Conservation (phyloP, 2,113 vertebrate species). For the Hystrix cristata region DNA sequence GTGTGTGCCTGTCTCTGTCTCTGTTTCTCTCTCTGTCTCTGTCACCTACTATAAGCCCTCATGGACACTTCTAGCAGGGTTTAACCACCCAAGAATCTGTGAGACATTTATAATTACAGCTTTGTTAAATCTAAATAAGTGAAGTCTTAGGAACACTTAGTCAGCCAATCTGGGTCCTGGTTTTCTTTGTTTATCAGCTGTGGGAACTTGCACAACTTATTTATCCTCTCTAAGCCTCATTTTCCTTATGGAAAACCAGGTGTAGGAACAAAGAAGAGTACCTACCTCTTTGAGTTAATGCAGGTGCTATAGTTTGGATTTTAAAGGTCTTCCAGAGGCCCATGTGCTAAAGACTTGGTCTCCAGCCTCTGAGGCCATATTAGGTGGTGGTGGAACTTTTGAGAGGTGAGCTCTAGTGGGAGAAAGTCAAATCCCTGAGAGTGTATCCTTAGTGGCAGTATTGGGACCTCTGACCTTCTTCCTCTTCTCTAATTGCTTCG, state of each 20-base stretch:
- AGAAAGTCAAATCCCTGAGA: neutral
- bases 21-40: neutral
- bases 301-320: neutral
- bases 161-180: neutral
- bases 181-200: neutral
- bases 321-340: neutral
- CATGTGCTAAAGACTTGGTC: neutral
- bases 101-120: neutral
- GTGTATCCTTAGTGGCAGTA: neutral
- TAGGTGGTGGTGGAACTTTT: neutral
- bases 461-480: neutral
- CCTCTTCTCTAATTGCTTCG: neutral
- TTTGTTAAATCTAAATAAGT: neutral
- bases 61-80: neutral
- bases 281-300: neutral
- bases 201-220: neutral
- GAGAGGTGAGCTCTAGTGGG: neutral
- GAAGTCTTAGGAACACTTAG: neutral
- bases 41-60: neutral
- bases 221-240: neutral
- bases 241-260: neutral
- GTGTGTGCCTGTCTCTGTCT: neutral
- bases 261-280: neutral
- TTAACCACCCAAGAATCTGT: neutral
- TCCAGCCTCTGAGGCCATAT: neutral